Percentiles rank a stretch among this genome's conserved stretches.
These are phyloP conservation scores for Myotis vivesi DNA, from an alignment of 2,797 vertebrate species.

Conservation along the genomic window DNA sequence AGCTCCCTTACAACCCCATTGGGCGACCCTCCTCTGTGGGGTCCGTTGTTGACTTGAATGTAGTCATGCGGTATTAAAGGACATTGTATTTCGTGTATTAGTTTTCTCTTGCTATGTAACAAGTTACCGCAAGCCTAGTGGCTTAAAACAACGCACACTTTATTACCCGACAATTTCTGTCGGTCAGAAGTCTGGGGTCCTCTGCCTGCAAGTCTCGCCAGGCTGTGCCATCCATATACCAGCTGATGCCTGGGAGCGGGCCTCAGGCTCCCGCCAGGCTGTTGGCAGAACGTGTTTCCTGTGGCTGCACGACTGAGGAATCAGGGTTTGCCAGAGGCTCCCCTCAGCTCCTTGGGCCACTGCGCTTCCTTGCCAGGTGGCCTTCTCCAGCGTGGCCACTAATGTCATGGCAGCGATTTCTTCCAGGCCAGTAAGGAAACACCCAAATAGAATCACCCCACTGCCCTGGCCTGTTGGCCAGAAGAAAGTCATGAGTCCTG, in stretches of 20 bases:
- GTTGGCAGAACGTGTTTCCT: neutral
- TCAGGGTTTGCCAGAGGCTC: neutral
- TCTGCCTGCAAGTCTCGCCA: neutral
- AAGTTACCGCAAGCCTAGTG: neutral
- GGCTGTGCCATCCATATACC: neutral
- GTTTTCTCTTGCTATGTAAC: neutral
- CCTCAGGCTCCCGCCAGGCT: neutral
- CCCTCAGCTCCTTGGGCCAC: neutral
- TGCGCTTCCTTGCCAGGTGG: neutral
- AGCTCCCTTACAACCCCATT: neutral
- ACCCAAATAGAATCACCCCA: neutral
- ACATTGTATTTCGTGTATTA: neutral
- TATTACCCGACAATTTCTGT: neutral
- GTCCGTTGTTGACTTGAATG: neutral
- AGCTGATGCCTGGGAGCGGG: neutral
- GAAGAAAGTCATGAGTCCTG: neutral
- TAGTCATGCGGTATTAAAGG: neutral
- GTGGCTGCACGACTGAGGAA: neutral
- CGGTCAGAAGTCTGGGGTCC: neutral
- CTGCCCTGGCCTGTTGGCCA: neutral
- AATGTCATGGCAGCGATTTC: neutral
- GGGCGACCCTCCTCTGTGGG: neutral
- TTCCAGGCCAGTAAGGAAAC: neutral
- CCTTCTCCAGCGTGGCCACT: neutral
- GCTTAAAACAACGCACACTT: neutral